phyloP scores from a whole-genome alignment of 2,888 invertebrate genomes.

The Ariolimax columbianus region DNA sequence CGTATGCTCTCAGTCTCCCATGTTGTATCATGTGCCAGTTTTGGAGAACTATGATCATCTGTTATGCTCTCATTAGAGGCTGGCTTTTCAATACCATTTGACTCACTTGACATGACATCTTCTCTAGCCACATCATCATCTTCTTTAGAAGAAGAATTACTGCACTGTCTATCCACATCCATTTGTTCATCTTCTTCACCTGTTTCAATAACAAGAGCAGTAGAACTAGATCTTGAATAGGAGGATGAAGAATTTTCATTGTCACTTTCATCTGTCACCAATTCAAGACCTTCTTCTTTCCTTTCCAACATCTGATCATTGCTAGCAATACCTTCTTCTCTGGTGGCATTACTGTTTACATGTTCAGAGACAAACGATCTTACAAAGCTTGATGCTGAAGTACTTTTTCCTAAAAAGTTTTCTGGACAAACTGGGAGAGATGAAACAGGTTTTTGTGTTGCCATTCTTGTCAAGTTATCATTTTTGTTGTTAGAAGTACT shows the following conservation, averaged over 20 bases:
- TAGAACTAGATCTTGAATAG: slow-evolving; percentile 34
- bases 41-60: not conserved
- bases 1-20: slow-evolving; percentile 22
- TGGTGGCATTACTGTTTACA: not conserved
- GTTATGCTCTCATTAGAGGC: not conserved
- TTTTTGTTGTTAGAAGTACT: not conserved
- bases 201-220: slow-evolving; percentile 47
- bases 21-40: slow-evolving; percentile 10
- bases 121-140: not conserved
- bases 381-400: not conserved
- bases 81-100: not conserved
- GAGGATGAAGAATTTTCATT: slow-evolving; percentile 19
- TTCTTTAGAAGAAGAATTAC: not conserved
- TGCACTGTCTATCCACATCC: slow-evolving; percentile 20
- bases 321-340: not conserved
- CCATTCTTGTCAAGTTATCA: not conserved
- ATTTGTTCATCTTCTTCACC: slow-evolving; percentile 42
- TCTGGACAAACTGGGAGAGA: not conserved
- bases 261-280: slow-evolving; percentile 39
- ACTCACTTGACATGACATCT: not conserved
- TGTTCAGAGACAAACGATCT: not conserved
- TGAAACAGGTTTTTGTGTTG: not conserved
- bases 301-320: not conserved
- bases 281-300: slow-evolving; percentile 18
- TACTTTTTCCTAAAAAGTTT: not conserved